Conservation (phyloP, 2,888 invertebrate genomes). For the Panopea generosa region DNA sequence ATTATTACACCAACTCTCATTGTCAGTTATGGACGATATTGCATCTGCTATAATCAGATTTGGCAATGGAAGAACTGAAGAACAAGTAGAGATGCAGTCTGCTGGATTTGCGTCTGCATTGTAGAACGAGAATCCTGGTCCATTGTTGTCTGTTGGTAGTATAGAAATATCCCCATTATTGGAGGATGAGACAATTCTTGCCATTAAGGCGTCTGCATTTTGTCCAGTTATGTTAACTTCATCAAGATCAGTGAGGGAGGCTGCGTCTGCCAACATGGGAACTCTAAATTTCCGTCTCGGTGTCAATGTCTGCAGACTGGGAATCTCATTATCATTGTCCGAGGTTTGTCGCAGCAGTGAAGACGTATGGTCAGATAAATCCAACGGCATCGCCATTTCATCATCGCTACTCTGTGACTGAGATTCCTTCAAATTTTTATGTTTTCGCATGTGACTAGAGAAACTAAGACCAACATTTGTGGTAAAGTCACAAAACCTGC, state of each 20-base stretch:
- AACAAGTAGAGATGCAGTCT: slow-evolving; percentile 1
- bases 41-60: slow-evolving; percentile 13
- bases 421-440: slow-evolving; percentile 19
- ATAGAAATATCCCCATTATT: slow-evolving; percentile 32
- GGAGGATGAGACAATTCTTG: slow-evolving; percentile 33
- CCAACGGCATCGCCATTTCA: no score
- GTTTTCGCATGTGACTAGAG: slow-evolving; percentile 48
- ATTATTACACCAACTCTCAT: not conserved
- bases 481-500: slow-evolving; percentile 47
- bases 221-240: slow-evolving; percentile 45
- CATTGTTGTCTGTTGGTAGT: slow-evolving; percentile 24
- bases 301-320: slow-evolving; percentile 10
- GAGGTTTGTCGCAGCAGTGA: not conserved
- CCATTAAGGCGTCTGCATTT: slow-evolving; percentile 40
- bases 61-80: slow-evolving; percentile 17
- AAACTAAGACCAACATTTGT: slow-evolving; percentile 39
- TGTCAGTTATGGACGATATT: slow-evolving; percentile 1
- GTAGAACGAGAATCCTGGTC: slow-evolving; percentile 26
- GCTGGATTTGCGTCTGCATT: slow-evolving; percentile 8
- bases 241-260: not conserved
- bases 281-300: not conserved
- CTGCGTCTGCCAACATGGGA: slow-evolving; percentile 7
- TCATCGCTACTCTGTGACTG: no score
- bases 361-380: no score
- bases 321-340: slow-evolving; percentile 1